Evolutionary conservation across 2,888 invertebrate species (phyloP).

Genomic region (Zonitis immaculata): DNA sequence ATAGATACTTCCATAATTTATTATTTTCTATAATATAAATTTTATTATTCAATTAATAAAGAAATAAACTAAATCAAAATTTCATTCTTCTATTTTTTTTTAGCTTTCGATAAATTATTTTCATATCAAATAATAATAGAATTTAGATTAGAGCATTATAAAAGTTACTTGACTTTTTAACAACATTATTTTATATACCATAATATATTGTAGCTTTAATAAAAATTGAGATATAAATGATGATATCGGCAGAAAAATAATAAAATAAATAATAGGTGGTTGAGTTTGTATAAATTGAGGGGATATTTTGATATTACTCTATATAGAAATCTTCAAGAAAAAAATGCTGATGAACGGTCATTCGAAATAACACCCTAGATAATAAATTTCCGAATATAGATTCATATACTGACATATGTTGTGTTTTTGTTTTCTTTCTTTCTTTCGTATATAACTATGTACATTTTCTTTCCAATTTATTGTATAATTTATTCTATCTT

Average conservation of each 20-base stretch:
- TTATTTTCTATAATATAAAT: too few relatives aligned
- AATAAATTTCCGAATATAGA: constrained; percentile 28
- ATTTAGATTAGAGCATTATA: constrained; percentile 32
- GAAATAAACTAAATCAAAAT: neutral
- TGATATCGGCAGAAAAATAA: constrained; percentile 36
- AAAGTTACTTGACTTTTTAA: too few relatives aligned
- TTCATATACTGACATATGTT: constrained; percentile 9
- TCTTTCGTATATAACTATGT: neutral
- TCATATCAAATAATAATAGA: constrained; percentile 30
- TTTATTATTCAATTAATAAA: neutral
- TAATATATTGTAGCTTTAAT: too few relatives aligned
- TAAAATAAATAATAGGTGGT: too few relatives aligned
- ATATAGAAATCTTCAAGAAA: constrained; percentile 19
- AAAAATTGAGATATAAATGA: constrained; percentile 38
- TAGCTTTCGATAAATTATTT: too few relatives aligned
- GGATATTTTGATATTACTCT: neutral
- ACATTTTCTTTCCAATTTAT: neutral
- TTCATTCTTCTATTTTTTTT: neutral
- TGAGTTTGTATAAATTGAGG: too few relatives aligned
- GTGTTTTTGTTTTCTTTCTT: neutral
- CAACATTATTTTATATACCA: too few relatives aligned
- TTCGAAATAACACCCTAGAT: constrained; percentile 29
- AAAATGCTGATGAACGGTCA: constrained; percentile 40
- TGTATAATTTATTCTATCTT: neutral
- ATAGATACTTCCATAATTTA: too few relatives aligned